Conservation (phyloP, 37 sponge, comb jelly and placozoan species). For the Chondrilla cf. caribensis region DNA sequence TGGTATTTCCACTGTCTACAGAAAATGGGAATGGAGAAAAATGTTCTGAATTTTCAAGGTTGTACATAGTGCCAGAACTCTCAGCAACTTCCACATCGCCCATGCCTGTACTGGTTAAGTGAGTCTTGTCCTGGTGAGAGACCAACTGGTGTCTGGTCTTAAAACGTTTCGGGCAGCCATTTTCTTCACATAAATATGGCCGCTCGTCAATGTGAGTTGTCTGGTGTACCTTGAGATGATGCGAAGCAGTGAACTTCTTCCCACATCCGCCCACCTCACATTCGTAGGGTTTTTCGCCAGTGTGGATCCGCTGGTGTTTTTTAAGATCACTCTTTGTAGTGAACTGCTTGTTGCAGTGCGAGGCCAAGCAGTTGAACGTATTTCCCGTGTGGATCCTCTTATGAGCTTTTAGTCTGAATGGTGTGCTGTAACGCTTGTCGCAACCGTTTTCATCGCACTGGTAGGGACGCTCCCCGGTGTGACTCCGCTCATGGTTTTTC, state of each 20-base stretch:
- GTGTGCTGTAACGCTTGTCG: slow-evolving; percentile 71
- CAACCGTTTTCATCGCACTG: slow-evolving; percentile 68
- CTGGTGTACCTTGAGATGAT: slow-evolving; percentile 63
- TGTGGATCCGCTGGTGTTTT: slow-evolving; percentile 78
- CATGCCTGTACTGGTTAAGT: neutral
- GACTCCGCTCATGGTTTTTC: slow-evolving; percentile 69
- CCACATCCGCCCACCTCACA: slow-evolving; percentile 67
- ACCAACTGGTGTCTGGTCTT: slow-evolving; percentile 9
- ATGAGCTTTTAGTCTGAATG: slow-evolving; percentile 80
- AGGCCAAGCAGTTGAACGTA: slow-evolving; percentile 67
- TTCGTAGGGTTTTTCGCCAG: slow-evolving; percentile 74
- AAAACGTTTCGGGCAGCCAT: slow-evolving; percentile 65
- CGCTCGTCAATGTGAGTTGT: slow-evolving; percentile 25
- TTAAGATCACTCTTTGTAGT: slow-evolving; percentile 82
- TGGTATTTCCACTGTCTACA: too few relatives aligned
- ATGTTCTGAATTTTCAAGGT: too few relatives aligned
- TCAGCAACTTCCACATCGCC: neutral
- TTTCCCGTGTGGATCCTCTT: slow-evolving; percentile 80
- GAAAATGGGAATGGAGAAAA: too few relatives aligned
- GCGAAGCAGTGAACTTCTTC: slow-evolving; percentile 61
- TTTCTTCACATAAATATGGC: slow-evolving; percentile 18
- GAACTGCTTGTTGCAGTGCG: slow-evolving; percentile 72
- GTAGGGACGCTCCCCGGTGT: slow-evolving; percentile 86
- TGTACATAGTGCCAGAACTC: neutral
- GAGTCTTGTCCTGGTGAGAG: neutral